Evolutionary conservation across 2,113 vertebrate species (phyloP).

Genomic region (Uria lomvia): DNA sequence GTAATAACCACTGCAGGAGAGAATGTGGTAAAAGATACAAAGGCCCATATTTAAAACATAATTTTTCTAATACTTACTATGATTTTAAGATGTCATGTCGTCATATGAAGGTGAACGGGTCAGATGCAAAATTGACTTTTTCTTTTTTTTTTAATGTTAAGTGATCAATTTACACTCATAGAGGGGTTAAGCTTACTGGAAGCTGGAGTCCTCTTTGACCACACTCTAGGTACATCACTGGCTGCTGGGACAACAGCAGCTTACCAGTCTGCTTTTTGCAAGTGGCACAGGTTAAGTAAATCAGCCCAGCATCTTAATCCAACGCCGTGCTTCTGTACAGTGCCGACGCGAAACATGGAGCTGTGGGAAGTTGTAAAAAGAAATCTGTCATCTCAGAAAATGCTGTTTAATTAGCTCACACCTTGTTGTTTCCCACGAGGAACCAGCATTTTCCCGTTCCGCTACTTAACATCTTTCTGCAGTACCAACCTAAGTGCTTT

Average conservation of each 20-base stretch:
- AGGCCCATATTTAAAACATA: constrained; percentile 77
- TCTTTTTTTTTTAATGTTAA: constrained; percentile 35
- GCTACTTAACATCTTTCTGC: background rate
- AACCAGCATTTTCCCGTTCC: background rate
- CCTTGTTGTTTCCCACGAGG: background rate
- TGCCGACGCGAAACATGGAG: fast-evolving
- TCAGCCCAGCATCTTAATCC: background rate
- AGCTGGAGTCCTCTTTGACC: constrained; percentile 45
- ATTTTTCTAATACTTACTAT: constrained; percentile 76
- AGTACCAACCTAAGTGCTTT: background rate
- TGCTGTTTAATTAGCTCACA: background rate
- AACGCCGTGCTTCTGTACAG: fast-evolving
- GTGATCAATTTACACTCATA: constrained; percentile 69
- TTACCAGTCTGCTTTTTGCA: background rate
- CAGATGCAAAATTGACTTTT: constrained; percentile 74
- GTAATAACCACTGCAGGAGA: constrained; percentile 74
- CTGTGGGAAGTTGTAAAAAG: background rate
- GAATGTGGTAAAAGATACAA: constrained; percentile 76
- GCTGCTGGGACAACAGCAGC: constrained; percentile 10
- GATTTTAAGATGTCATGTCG: constrained; percentile 80
- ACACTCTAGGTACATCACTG: background rate
- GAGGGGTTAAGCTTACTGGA: constrained; percentile 71
- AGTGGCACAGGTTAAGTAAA: background rate
- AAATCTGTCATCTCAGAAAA: background rate
- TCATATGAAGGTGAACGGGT: constrained; percentile 73